phyloP scores from a whole-genome alignment of 1,140 invertebrate species.

The Pygmarrhopalites habei region DNA sequence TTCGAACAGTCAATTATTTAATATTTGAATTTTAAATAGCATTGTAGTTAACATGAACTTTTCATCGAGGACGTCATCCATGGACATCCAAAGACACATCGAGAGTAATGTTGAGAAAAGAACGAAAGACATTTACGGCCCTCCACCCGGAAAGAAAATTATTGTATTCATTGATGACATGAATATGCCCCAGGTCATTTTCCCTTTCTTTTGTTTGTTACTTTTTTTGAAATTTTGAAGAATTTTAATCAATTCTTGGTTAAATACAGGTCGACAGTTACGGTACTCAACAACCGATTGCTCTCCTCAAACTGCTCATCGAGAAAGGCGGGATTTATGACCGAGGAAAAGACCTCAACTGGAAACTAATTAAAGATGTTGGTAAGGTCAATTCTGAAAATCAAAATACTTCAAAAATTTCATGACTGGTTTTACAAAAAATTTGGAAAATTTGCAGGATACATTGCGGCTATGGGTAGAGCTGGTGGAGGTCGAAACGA shows the following conservation, averaged over 20 bases:
- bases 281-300: constrained; percentile 87
- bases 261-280: constrained; percentile 59
- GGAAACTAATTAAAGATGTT: constrained; percentile 80
- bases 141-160: constrained; percentile 74
- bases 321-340: constrained; percentile 81
- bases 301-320: constrained; percentile 74
- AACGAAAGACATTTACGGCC: constrained; percentile 80
- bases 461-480: constrained; percentile 70
- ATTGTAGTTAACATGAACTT: constrained; percentile 74
- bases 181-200: constrained; percentile 77
- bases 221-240: constrained; percentile 3
- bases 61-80: constrained; percentile 77
- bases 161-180: constrained; percentile 87
- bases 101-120: constrained; percentile 80
- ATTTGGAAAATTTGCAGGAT: no score
- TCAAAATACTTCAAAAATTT: no score
- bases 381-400: no score
- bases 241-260: constrained; percentile 7
- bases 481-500: constrained; percentile 78
- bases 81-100: constrained; percentile 77
- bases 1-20: no score
- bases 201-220: constrained; percentile 21
- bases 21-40: no score
- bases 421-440: no score
- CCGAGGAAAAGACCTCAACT: constrained; percentile 77